phyloP scores from a whole-genome alignment of 2,113 vertebrate species.

The Peromyscus maniculatus region DNA sequence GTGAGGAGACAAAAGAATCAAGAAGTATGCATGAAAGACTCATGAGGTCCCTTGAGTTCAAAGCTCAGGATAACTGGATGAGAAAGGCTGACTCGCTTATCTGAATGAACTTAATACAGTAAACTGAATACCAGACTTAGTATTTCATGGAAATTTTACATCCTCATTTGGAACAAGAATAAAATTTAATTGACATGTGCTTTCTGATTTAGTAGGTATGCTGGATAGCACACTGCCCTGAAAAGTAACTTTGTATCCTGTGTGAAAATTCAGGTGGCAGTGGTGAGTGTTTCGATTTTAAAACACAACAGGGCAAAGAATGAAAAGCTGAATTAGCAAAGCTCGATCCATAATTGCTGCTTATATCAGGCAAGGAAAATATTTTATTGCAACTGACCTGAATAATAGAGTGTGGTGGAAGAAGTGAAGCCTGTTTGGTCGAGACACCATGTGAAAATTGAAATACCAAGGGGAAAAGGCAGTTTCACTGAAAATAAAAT shows the following conservation, averaged over 20 bases:
- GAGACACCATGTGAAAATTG: slow-evolving; percentile 75
- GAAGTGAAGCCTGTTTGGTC: slow-evolving; percentile 75
- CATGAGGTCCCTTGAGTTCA: background rate
- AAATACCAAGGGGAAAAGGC: slow-evolving; percentile 83
- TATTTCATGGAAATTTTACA: background rate
- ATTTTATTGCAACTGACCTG: slow-evolving; percentile 79
- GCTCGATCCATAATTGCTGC: slow-evolving; percentile 69
- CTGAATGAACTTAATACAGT: background rate
- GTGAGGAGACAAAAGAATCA: background rate
- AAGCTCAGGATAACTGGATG: background rate
- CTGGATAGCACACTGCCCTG: background rate
- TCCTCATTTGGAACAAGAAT: slow-evolving; percentile 4
- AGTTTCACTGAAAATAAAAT: slow-evolving; percentile 89
- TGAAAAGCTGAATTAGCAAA: slow-evolving; percentile 63
- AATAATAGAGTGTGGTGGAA: slow-evolving; percentile 68
- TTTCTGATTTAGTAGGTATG: background rate
- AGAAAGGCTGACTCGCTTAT: background rate
- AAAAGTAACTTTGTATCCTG: slow-evolving; percentile 31
- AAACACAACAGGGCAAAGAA: slow-evolving; percentile 28
- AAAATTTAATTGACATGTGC: background rate
- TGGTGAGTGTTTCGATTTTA: slow-evolving; percentile 31
- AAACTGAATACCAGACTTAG: background rate
- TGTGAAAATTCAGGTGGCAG: slow-evolving; percentile 26
- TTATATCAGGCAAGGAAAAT: slow-evolving; percentile 57
- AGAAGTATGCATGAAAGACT: background rate